Base-by-base conservation (phyloP, 1,140 invertebrate genomes). In the Rhysida immarginata region DNA sequence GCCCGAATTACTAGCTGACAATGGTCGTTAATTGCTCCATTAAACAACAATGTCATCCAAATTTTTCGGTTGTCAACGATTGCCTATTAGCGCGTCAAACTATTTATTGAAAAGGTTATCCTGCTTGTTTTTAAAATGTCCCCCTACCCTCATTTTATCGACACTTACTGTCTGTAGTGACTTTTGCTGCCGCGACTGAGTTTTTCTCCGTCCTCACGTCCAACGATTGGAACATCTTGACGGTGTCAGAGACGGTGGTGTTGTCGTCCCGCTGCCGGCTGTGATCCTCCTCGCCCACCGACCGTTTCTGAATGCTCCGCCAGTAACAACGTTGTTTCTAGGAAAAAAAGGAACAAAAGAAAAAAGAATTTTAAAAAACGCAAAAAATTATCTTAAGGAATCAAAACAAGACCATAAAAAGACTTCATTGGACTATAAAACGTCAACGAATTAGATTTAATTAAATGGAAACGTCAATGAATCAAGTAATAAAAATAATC, bases 271-370 rank as follows among this genome's bases (percentile, higher is more conserved):
- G 13, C n/a, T n/a, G n/a, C n/a, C n/a, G n/a, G 20, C 24, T 50
- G 11, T 27, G 3, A 11, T 53, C 51, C 11, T 44, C 21, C 2
- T 8, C n/a, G 24, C 13, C 21, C 5, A 44, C 27, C 11, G 20
- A 54, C 3, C 35, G 5, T 44, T 25, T 35, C 21, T 43, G 53
- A 2, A 54, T 3, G 45, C 42, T 92, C 58, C 87, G 78, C 89
- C 89, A 92, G 67, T 93, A 87, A 66, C 88, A 92, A 2, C 87
- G 83, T 73, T 93, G 89, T 59, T 85, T 89, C 89, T 93, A 69
- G 20, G 68, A 71, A 18, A 52, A 41, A 26, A 48, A 49, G n/a
- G n/a, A n/a, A n/a, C n/a, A n/a, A n/a, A n/a, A n/a, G n/a, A n/a
- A n/a, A n/a, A n/a, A n/a, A n/a, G n/a, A n/a, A n/a, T n/a, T n/a